Evolutionary conservation across 2,888 invertebrate species (phyloP).

Genomic region (Alloscopus bannaensis): DNA sequence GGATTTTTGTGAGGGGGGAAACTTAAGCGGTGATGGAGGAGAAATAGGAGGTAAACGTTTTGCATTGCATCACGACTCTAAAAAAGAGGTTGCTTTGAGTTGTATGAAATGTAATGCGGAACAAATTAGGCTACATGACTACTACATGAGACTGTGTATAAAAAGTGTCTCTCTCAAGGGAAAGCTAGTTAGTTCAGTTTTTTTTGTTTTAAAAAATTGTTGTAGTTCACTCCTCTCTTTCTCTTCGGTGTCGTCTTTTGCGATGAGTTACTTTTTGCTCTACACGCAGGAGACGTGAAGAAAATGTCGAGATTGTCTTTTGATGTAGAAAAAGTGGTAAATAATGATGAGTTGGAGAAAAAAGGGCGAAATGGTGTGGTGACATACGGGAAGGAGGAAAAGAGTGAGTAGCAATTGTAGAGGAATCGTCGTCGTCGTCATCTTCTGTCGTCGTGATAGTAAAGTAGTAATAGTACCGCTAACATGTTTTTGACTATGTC

Average conservation of each 20-base stretch:
- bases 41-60: too few species aligned
- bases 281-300: slow-evolving; percentile 28
- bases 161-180: slow-evolving; percentile 17
- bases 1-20: slow-evolving; percentile 19
- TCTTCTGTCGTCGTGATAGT: slow-evolving; percentile 47
- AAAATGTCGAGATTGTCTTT: slow-evolving; percentile 73
- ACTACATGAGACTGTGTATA: too few species aligned
- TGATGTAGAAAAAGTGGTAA: slow-evolving; percentile 74
- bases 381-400: slow-evolving; percentile 69
- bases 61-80: neutral
- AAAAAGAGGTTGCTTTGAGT: slow-evolving; percentile 31
- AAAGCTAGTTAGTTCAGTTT: slow-evolving; percentile 56
- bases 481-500: slow-evolving; percentile 66
- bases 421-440: slow-evolving; percentile 52
- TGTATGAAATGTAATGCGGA: slow-evolving; percentile 51
- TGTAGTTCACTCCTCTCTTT: slow-evolving; percentile 20
- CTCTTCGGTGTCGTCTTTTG: too few species aligned
- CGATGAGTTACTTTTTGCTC: slow-evolving; percentile 52
- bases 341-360: slow-evolving; percentile 72
- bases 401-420: slow-evolving; percentile 57
- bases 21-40: too few species aligned
- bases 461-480: slow-evolving; percentile 64
- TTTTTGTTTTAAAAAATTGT: slow-evolving; percentile 30
- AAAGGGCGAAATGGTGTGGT: slow-evolving; percentile 69
- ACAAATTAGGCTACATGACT: slow-evolving; percentile 48